phyloP scores from a whole-genome alignment of 92 coral and sea anemone species.

The Palythoa caribaeorum region DNA sequence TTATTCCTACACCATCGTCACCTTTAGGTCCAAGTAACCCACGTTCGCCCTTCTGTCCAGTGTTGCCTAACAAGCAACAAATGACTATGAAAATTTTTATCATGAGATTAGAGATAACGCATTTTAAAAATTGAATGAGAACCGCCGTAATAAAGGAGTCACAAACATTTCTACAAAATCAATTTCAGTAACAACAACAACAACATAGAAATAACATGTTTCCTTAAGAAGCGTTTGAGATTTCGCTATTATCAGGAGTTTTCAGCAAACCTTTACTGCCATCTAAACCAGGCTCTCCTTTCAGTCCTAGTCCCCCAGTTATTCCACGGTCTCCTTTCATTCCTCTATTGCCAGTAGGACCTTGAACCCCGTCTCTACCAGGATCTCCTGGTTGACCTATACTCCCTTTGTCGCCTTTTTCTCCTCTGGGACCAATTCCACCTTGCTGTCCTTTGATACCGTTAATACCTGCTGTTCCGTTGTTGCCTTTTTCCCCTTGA shows the following conservation, averaged over 20 bases:
- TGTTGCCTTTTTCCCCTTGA: slow-evolving; percentile 2
- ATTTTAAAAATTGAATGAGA: no score
- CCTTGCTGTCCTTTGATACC: slow-evolving; percentile 32
- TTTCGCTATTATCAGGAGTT: background rate
- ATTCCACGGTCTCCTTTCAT: background rate
- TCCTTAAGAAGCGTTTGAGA: no score
- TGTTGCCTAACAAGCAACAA: background rate
- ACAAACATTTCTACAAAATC: no score
- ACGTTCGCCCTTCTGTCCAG: background rate
- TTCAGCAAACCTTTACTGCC: background rate
- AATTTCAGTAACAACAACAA: no score
- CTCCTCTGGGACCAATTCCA: slow-evolving; percentile 1
- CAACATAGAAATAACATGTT: no score
- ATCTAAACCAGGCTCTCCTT: background rate
- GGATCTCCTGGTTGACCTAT: background rate
- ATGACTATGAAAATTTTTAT: no score
- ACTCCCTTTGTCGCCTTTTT: slow-evolving; percentile 14
- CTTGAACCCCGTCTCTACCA: background rate
- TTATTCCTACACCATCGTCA: background rate
- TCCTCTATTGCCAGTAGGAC: background rate
- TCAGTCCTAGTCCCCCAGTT: background rate
- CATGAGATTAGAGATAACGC: no score
- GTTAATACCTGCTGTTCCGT: slow-evolving; percentile 1
- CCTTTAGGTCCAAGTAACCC: background rate
- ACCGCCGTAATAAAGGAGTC: no score